phyloP scores from a whole-genome alignment of 2,797 vertebrate species.

The Coregonus suidteri region DNA sequence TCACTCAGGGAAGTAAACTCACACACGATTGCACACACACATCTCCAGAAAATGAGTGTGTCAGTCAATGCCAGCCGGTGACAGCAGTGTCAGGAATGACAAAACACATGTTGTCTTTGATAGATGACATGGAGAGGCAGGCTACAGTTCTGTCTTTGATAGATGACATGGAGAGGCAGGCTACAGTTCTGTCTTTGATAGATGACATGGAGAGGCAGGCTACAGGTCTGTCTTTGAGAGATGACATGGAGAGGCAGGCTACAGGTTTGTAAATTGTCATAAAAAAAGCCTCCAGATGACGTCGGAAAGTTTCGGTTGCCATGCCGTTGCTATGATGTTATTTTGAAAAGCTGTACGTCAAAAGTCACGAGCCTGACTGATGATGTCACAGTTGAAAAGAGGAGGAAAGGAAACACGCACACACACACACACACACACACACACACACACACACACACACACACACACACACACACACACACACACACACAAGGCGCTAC shows the following conservation, averaged over 20 bases:
- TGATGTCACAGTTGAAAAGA: background rate
- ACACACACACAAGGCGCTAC: background rate
- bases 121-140: background rate
- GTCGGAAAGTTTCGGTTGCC: background rate
- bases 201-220: too few relatives aligned
- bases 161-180: too few relatives aligned
- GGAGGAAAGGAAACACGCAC: background rate
- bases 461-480: background rate
- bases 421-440: background rate
- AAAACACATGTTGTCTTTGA: conserved; percentile 35
- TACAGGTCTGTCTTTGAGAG: too few relatives aligned
- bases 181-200: too few relatives aligned
- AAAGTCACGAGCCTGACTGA: background rate
- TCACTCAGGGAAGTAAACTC: too few relatives aligned
- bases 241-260: too few relatives aligned
- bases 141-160: too few relatives aligned
- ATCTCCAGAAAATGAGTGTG: background rate
- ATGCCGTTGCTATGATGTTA: background rate
- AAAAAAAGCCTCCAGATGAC: background rate
- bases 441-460: background rate
- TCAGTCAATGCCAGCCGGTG: background rate
- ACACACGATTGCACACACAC: too few relatives aligned
- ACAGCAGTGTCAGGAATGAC: conserved; percentile 16
- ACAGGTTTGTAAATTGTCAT: background rate
- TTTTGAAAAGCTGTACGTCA: background rate